Evolutionary conservation across 2,797 vertebrate genomes (phyloP).

Genomic region (Spondyliosoma cantharus): DNA sequence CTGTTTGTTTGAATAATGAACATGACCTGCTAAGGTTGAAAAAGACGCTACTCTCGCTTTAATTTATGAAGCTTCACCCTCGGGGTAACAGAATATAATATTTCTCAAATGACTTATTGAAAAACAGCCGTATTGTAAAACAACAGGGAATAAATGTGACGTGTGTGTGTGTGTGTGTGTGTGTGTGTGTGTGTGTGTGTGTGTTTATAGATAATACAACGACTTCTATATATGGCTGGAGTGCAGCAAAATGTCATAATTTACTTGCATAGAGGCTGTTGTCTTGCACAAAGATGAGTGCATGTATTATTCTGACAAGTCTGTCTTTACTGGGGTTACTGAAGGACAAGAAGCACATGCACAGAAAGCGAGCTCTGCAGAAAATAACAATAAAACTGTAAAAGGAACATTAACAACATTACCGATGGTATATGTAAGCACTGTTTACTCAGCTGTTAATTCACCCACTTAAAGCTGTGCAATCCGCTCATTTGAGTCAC

Average conservation of each 20-base stretch:
- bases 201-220: slow-evolving; percentile 29
- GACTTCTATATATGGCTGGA: slow-evolving; percentile 19
- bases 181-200: not conserved
- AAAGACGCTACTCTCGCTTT: slow-evolving; percentile 63
- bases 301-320: slow-evolving; percentile 1
- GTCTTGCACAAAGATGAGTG: not conserved
- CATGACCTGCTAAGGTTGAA: slow-evolving; percentile 74
- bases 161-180: slow-evolving; percentile 28
- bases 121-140: slow-evolving; percentile 49
- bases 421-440: slow-evolving; percentile 46
- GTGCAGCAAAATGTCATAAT: slow-evolving; percentile 31
- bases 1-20: slow-evolving; percentile 78
- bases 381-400: not conserved
- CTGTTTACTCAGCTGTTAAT: slow-evolving; percentile 70
- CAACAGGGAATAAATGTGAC: slow-evolving; percentile 55
- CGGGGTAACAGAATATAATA: slow-evolving; percentile 58
- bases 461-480: slow-evolving; percentile 59
- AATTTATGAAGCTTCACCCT: slow-evolving; percentile 73
- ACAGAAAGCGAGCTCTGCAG: not conserved
- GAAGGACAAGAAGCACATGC: slow-evolving; percentile 1
- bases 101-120: slow-evolving; percentile 68
- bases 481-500: slow-evolving; percentile 57
- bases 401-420: slow-evolving; percentile 4
- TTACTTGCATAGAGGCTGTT: not conserved
- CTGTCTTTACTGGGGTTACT: slow-evolving; percentile 7